Conservation (phyloP, 2,797 vertebrate species). For the Thaleichthys pacificus region DNA sequence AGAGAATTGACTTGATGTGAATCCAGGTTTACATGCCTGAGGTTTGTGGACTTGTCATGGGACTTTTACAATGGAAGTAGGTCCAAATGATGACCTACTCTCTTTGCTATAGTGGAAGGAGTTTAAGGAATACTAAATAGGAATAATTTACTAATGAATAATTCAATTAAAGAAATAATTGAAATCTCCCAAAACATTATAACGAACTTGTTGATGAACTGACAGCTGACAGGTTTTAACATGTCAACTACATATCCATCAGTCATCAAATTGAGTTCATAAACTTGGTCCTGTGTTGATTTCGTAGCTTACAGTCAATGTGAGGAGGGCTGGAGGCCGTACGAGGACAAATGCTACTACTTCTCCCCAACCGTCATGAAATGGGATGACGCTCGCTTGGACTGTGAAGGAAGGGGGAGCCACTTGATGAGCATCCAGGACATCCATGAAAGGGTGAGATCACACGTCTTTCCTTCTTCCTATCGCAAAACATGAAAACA, state of each 20-base stretch:
- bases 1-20: not conserved
- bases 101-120: not conserved
- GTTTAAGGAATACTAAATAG: not conserved
- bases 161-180: too few relatives aligned
- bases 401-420: conserved; percentile 56
- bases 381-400: conserved; percentile 65
- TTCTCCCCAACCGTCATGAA: conserved; percentile 69
- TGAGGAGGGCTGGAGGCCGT: conserved; percentile 71
- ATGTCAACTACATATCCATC: not conserved
- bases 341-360: conserved; percentile 70
- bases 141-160: too few relatives aligned
- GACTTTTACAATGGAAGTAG: conserved; percentile 57
- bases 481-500: too few relatives aligned
- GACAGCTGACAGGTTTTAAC: not conserved
- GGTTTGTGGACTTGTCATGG: conserved; percentile 45
- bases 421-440: conserved; percentile 74
- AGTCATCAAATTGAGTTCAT: not conserved
- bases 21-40: conserved; percentile 17
- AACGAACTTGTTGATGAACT: too few relatives aligned
- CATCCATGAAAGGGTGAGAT: conserved; percentile 75
- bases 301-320: conserved; percentile 67
- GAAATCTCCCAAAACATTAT: too few relatives aligned
- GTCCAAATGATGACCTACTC: conserved; percentile 9
- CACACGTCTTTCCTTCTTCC: too few relatives aligned
- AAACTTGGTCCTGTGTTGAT: not conserved